Conservation (phyloP, 2,113 vertebrate species). For the Crotophaga sulcirostris region DNA sequence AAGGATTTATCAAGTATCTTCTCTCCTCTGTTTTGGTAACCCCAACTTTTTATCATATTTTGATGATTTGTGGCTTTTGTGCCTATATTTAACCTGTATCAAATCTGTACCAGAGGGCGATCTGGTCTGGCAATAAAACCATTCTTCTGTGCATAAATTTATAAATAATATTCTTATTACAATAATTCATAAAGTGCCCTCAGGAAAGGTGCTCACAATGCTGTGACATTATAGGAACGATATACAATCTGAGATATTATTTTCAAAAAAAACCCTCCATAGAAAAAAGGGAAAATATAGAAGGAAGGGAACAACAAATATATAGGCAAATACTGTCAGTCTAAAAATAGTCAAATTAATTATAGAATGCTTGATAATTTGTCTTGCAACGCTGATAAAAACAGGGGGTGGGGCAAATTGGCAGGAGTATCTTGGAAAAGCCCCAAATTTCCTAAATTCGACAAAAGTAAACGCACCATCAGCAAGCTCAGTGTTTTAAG, state of each 20-base stretch:
- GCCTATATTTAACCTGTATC: neutral
- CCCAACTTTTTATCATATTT: neutral
- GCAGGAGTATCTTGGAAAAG: neutral
- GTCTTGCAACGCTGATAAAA: neutral
- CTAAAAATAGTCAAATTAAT: neutral
- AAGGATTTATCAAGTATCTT: neutral
- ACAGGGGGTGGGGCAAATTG: neutral
- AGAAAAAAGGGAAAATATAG: neutral
- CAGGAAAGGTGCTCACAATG: slow-evolving; percentile 30
- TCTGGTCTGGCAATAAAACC: neutral
- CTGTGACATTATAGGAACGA: neutral
- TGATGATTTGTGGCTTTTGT: neutral
- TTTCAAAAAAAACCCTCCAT: neutral
- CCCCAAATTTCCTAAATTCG: neutral
- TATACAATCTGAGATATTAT: neutral
- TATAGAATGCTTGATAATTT: neutral
- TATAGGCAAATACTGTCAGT: neutral
- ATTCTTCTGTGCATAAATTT: neutral
- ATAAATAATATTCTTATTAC: slow-evolving; percentile 14
- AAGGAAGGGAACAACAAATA: neutral
- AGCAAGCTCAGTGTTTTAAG: neutral
- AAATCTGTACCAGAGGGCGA: neutral
- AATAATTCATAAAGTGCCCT: slow-evolving; percentile 27
- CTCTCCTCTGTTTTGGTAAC: neutral
- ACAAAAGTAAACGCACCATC: neutral